Evolutionary conservation across 2,797 vertebrate species (phyloP).

Genomic region (Sebastes itinus): DNA sequence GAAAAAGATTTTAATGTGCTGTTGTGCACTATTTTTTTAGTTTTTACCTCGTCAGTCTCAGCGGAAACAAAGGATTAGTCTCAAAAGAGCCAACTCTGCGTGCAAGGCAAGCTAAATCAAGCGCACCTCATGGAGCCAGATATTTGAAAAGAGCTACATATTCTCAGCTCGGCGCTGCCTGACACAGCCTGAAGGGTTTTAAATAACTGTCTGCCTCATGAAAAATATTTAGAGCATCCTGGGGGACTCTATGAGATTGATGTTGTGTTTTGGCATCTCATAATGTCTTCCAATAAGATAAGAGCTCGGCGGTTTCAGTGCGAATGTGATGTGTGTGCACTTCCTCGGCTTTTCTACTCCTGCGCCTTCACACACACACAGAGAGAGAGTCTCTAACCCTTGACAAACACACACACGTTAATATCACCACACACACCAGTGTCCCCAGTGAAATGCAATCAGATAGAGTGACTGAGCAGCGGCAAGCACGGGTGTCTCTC

Average conservation of each 20-base stretch:
- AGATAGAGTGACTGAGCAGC: constrained; percentile 72
- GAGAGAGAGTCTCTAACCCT: constrained; percentile 26
- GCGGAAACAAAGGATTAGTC: constrained; percentile 49
- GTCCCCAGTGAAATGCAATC: constrained; percentile 71
- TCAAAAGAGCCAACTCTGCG: constrained; percentile 32
- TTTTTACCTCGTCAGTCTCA: constrained; percentile 41
- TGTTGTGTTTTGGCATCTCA: constrained; percentile 72
- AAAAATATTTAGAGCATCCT: constrained; percentile 71
- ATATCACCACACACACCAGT: constrained; percentile 37
- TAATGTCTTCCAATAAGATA: constrained; percentile 75
- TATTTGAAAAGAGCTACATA: constrained; percentile 57
- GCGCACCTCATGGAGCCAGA: constrained; percentile 42
- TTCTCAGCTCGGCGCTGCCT: constrained; percentile 42
- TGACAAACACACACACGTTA: constrained; percentile 53
- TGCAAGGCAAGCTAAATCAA: constrained; percentile 53
- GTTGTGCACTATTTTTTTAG: constrained; percentile 23
- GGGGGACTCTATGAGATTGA: constrained; percentile 64
- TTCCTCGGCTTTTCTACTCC: constrained; percentile 46
- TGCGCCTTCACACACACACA: not conserved
- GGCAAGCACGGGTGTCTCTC: constrained; percentile 41
- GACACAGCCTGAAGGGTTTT: constrained; percentile 66
- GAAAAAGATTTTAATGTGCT: constrained; percentile 1
- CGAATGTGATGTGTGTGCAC: constrained; percentile 66
- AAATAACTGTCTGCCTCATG: constrained; percentile 70
- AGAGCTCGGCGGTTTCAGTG: constrained; percentile 62